phyloP scores from a whole-genome alignment of 2,113 vertebrate species.

The Corythornis vintsioides region DNA sequence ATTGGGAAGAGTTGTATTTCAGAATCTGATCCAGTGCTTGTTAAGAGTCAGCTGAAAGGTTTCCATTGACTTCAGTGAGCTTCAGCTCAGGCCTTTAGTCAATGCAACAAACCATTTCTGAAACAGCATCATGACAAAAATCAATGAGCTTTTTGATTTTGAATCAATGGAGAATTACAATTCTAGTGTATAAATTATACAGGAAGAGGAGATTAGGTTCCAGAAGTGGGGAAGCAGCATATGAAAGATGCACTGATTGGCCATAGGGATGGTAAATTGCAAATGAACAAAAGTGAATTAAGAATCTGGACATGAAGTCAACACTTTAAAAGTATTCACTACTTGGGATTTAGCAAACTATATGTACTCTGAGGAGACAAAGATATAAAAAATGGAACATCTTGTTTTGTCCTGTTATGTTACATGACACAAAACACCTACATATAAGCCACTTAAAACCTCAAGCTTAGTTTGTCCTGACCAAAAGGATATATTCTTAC shows the following conservation, averaged over 20 bases:
- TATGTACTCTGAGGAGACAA: background rate
- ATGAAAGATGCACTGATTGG: background rate
- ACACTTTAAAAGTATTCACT: background rate
- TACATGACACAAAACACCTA: background rate
- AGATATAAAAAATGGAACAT: background rate
- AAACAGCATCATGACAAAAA: conserved; percentile 15
- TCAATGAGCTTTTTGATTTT: conserved; percentile 23
- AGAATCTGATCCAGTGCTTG: background rate
- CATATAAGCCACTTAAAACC: background rate
- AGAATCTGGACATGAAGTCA: too few relatives aligned
- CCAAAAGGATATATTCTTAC: background rate
- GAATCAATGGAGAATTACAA: conserved; percentile 27
- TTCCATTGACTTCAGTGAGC: background rate
- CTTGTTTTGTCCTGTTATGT: conserved; percentile 15
- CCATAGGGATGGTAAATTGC: background rate
- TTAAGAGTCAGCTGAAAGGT: background rate
- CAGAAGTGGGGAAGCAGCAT: background rate
- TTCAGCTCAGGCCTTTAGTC: background rate
- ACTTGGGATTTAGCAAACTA: background rate
- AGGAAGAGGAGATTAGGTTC: background rate
- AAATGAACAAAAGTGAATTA: background rate
- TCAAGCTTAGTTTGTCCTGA: background rate
- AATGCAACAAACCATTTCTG: conserved; percentile 10
- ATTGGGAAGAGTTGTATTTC: background rate
- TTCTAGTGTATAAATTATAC: background rate